These are phyloP conservation scores for Lindbergichthys nudifrons DNA, from an alignment of 2,797 vertebrate species.

Conservation along the genomic window DNA sequence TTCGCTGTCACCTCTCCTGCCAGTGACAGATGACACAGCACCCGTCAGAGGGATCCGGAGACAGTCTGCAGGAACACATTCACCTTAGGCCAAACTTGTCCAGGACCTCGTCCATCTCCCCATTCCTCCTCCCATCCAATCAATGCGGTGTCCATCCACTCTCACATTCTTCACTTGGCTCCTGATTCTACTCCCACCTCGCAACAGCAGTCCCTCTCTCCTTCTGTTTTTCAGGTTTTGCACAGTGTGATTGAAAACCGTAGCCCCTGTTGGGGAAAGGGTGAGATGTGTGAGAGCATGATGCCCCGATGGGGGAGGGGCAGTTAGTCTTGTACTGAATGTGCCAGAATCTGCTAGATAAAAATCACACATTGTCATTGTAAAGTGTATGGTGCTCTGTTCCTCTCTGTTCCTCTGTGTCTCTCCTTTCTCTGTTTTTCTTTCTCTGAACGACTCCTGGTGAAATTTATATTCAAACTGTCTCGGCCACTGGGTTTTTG, in stretches of 20 bases:
- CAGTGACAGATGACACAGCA: slow-evolving; percentile 81
- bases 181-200: slow-evolving; percentile 41
- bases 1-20: slow-evolving; percentile 72
- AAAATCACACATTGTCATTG: slow-evolving; percentile 45
- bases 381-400: slow-evolving; percentile 31
- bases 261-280: slow-evolving; percentile 35
- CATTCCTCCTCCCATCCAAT: slow-evolving; percentile 28
- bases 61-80: slow-evolving; percentile 67
- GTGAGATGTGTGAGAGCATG: slow-evolving; percentile 55
- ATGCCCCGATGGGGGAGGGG: slow-evolving; percentile 46
- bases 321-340: slow-evolving; percentile 55
- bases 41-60: slow-evolving; percentile 69
- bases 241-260: slow-evolving; percentile 60
- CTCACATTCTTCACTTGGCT: slow-evolving; percentile 42
- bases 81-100: slow-evolving; percentile 76
- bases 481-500: slow-evolving; percentile 15
- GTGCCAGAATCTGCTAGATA: slow-evolving; percentile 43
- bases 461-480: slow-evolving; percentile 48
- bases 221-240: slow-evolving; percentile 14
- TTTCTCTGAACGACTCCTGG: slow-evolving; percentile 20
- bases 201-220: slow-evolving; percentile 22
- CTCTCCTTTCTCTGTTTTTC: slow-evolving; percentile 17
- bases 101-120: slow-evolving; percentile 59
- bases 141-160: slow-evolving; percentile 23
- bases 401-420: slow-evolving; percentile 4